Conservation (phyloP, 2,888 invertebrate species). For the Drosophila anceps region DNA sequence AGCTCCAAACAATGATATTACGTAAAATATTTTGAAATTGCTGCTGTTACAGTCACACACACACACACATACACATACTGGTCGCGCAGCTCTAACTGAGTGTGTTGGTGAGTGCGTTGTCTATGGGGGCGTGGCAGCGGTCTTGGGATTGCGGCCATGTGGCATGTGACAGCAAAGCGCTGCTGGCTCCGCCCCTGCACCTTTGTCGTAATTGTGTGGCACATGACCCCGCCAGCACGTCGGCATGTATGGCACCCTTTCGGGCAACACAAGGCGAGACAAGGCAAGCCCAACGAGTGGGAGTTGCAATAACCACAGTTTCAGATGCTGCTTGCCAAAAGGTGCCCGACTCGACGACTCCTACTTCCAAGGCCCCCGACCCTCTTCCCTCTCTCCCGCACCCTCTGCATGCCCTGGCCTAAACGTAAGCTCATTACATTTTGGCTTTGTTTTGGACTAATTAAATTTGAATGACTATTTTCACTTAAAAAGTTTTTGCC, state of each 20-base stretch:
- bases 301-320: slow-evolving; percentile 74
- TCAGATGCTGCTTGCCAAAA: slow-evolving; percentile 64
- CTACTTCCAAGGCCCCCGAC: neutral
- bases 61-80: neutral
- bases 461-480: slow-evolving; percentile 82
- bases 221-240: slow-evolving; percentile 73
- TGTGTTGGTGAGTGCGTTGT: slow-evolving; percentile 22
- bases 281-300: slow-evolving; percentile 37
- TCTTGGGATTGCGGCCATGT: slow-evolving; percentile 76
- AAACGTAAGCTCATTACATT: slow-evolving; percentile 81
- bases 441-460: slow-evolving; percentile 81
- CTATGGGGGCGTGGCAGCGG: slow-evolving; percentile 61
- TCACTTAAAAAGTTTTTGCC: slow-evolving; percentile 81
- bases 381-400: neutral
- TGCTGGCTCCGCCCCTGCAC: slow-evolving; percentile 75
- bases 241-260: slow-evolving; percentile 63
- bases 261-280: slow-evolving; percentile 11
- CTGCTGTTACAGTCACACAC: slow-evolving; percentile 32
- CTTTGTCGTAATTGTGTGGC: slow-evolving; percentile 79
- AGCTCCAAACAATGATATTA: slow-evolving; percentile 80
- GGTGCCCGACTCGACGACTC: slow-evolving; percentile 52
- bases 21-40: slow-evolving; percentile 81
- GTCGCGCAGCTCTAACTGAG: slow-evolving; percentile 6
- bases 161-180: slow-evolving; percentile 79
- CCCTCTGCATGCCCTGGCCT: slow-evolving; percentile 23